phyloP scores from a whole-genome alignment of 2,797 vertebrate genomes.

The Galagoides demidoff region DNA sequence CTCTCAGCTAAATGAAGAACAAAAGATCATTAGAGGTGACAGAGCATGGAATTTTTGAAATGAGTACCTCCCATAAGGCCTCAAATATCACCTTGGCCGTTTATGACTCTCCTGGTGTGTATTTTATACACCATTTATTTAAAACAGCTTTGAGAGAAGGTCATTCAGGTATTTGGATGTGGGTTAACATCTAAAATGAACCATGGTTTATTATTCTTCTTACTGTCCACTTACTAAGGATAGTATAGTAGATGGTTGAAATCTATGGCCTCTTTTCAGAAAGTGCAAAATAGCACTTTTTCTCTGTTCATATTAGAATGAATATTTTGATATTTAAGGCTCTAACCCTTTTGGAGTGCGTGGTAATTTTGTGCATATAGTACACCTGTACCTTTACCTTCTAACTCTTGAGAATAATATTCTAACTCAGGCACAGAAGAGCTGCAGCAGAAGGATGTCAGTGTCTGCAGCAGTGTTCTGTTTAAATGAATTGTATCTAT shows the following conservation, averaged over 20 bases:
- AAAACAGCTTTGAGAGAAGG: slow-evolving; percentile 83
- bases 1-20: slow-evolving; percentile 77
- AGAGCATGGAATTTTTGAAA: slow-evolving; percentile 79
- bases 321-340: slow-evolving; percentile 68
- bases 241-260: not conserved
- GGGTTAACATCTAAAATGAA: slow-evolving; percentile 78
- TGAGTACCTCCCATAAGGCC: slow-evolving; percentile 74
- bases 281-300: slow-evolving; percentile 72
- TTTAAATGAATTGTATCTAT: slow-evolving; percentile 66
- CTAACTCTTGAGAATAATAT: slow-evolving; percentile 2
- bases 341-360: slow-evolving; percentile 57
- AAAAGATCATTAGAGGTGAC: slow-evolving; percentile 81
- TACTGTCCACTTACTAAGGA: slow-evolving; percentile 72
- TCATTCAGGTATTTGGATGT: slow-evolving; percentile 78
- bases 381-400: slow-evolving; percentile 29
- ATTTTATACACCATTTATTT: slow-evolving; percentile 83
- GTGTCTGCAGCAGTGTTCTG: slow-evolving; percentile 51
- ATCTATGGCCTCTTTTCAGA: slow-evolving; percentile 60
- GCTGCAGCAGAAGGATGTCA: not conserved
- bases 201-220: slow-evolving; percentile 77
- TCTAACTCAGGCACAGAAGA: slow-evolving; percentile 49
- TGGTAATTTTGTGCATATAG: slow-evolving; percentile 53
- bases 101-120: slow-evolving; percentile 69
- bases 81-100: slow-evolving; percentile 79
- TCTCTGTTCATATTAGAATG: slow-evolving; percentile 21